Percentiles rank a stretch among this genome's conserved stretches.
phyloP scores from a whole-genome alignment of 1,140 invertebrate genomes.

The Tribolium madens region DNA sequence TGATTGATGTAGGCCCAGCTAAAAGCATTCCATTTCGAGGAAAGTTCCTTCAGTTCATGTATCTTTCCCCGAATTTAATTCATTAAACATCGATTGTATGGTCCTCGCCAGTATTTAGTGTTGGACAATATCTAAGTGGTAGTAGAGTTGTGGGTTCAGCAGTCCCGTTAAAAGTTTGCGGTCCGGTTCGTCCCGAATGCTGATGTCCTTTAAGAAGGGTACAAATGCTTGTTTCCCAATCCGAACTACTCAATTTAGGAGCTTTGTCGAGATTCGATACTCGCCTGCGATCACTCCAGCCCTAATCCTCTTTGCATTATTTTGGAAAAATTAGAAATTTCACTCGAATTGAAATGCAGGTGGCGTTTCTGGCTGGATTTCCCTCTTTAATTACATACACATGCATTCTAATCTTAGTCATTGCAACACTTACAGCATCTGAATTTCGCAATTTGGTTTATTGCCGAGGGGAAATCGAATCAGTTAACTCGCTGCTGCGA shows the following conservation, averaged over 20 bases:
- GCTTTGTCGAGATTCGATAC: conserved; percentile 26
- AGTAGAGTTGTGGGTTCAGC: conserved; percentile 3
- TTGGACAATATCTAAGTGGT: not conserved
- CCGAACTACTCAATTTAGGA: conserved; percentile 34
- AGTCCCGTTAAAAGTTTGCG: conserved; percentile 31
- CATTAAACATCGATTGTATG: conserved; percentile 11
- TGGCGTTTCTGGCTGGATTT: conserved; percentile 24
- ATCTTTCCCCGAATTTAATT: conserved; percentile 6
- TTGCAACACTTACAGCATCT: conserved; percentile 44
- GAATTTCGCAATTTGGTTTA: conserved; percentile 44
- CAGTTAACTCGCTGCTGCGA: conserved; percentile 20
- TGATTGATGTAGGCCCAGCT: not conserved
- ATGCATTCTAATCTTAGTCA: conserved; percentile 47
- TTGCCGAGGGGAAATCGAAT: conserved; percentile 34
- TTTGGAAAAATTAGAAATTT: not conserved
- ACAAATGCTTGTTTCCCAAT: conserved; percentile 21
- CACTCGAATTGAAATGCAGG: conserved; percentile 40
- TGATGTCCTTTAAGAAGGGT: conserved; percentile 37
- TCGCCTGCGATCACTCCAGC: too few relatives aligned
- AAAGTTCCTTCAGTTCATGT: not conserved
- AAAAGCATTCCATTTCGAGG: not conserved
- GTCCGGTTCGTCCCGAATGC: conserved; percentile 14
- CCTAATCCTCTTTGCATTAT: not conserved
- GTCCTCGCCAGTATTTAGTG: not conserved
- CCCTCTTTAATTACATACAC: conserved; percentile 47